These are phyloP conservation scores for Knipowitschia caucasica DNA, from an alignment of 2,797 vertebrate species.

Conservation along the genomic window DNA sequence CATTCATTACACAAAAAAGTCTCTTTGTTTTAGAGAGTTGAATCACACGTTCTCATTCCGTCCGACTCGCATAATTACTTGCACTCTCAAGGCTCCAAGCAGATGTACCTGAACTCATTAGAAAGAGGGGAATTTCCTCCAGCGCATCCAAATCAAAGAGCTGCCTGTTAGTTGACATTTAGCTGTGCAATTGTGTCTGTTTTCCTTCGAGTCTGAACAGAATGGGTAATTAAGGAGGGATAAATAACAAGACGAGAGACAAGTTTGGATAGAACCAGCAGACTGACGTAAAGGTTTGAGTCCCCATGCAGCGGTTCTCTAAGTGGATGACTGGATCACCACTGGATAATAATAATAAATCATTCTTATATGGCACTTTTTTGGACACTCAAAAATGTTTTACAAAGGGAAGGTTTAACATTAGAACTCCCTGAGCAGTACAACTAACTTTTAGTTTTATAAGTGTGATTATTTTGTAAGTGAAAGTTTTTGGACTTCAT, in stretches of 20 bases:
- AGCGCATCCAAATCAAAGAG: neutral
- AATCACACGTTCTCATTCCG: constrained; percentile 12
- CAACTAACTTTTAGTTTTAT: too few species aligned
- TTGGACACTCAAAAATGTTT: too few species aligned
- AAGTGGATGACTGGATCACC: too few species aligned
- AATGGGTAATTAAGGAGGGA: neutral
- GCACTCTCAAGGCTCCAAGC: neutral
- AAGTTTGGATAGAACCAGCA: neutral
- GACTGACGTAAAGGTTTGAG: too few species aligned
- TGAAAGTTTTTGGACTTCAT: too few species aligned
- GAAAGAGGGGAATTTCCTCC: neutral
- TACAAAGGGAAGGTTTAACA: too few species aligned
- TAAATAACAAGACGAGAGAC: neutral
- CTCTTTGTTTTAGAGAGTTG: constrained; percentile 32
- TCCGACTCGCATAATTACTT: constrained; percentile 8
- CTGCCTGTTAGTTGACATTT: constrained; percentile 1
- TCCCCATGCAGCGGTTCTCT: too few species aligned
- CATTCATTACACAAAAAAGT: constrained; percentile 14
- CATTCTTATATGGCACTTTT: too few species aligned
- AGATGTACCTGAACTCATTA: neutral
- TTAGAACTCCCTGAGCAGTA: too few species aligned
- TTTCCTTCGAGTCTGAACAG: neutral
- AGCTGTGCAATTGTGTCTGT: constrained; percentile 3
- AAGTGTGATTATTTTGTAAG: too few species aligned
- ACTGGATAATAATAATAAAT: too few species aligned